A percentile compares a stretch with the other conserved stretches of the same genome.
Evolutionary conservation across 2,797 vertebrate species (phyloP).

Genomic region (Sparidentex hasta): DNA sequence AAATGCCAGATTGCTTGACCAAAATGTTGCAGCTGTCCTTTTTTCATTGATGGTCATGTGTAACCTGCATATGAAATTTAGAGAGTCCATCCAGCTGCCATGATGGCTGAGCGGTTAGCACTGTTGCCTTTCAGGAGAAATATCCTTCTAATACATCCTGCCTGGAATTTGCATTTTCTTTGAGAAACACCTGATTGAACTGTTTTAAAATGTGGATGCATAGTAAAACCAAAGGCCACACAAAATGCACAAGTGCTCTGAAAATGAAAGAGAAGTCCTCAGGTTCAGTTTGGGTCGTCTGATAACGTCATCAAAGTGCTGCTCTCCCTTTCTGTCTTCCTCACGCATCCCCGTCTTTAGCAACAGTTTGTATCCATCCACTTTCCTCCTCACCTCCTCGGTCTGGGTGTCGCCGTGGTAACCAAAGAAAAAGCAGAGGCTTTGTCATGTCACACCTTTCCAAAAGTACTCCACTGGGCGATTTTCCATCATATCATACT

Average conservation of each 20-base stretch:
- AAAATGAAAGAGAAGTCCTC: slow-evolving; percentile 44
- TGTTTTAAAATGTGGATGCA: background rate
- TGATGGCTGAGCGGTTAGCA: background rate
- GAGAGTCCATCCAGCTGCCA: background rate
- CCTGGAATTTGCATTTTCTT: slow-evolving; percentile 10
- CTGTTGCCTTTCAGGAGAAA: background rate
- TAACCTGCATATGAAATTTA: no score
- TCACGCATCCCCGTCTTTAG: slow-evolving; percentile 59
- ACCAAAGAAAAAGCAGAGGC: slow-evolving; percentile 30
- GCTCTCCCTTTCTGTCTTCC: slow-evolving; percentile 64
- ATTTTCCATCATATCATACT: slow-evolving; percentile 10
- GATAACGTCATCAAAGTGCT: slow-evolving; percentile 83
- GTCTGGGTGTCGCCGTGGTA: slow-evolving; percentile 55
- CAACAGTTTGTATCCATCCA: slow-evolving; percentile 73
- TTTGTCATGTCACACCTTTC: background rate
- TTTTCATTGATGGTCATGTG: background rate
- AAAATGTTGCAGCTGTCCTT: background rate
- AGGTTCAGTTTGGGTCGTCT: slow-evolving; percentile 60
- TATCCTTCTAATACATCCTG: background rate
- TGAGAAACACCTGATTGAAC: background rate
- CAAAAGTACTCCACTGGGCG: background rate
- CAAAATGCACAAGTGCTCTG: background rate
- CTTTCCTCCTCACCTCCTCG: slow-evolving; percentile 56
- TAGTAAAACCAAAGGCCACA: background rate
- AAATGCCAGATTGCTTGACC: background rate